Evolutionary conservation across 2,797 vertebrate species (phyloP).

Genomic region (Hylomyscus alleni): DNA sequence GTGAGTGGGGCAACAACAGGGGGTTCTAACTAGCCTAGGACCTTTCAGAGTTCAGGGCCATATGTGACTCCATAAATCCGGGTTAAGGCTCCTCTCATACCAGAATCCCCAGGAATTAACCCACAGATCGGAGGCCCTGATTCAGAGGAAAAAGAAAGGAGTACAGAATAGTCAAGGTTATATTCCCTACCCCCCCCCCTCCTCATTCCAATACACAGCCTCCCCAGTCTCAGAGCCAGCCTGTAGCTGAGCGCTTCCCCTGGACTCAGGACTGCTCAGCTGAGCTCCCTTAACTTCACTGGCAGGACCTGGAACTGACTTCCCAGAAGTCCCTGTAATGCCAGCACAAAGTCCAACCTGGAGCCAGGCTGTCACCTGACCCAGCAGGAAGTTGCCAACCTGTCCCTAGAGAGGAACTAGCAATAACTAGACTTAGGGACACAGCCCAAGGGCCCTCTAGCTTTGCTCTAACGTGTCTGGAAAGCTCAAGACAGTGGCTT

Average conservation of each 20-base stretch:
- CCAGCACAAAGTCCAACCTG: constrained; percentile 80
- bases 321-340: constrained; percentile 50
- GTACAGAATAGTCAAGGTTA: not conserved
- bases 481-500: constrained; percentile 35
- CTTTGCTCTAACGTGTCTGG: constrained; percentile 16
- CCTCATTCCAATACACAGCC: not conserved
- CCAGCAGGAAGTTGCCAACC: constrained; percentile 67
- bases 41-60: not conserved
- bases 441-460: not conserved
- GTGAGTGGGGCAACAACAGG: not conserved
- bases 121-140: not conserved
- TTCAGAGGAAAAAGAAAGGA: not conserved
- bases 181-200: not conserved
- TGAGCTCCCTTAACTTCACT: constrained; percentile 40
- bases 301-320: constrained; percentile 27
- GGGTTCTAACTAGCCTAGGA: not conserved
- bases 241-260: not conserved
- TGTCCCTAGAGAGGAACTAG: constrained; percentile 66
- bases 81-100: not conserved
- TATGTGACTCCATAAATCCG: not conserved
- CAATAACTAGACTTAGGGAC: not conserved
- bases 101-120: not conserved
- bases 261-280: constrained; percentile 60
- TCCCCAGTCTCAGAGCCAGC: not conserved
- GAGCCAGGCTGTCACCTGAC: constrained; percentile 74